Evolutionary conservation across 2,888 invertebrate genomes (phyloP).

Genomic region (Chesias legatella): DNA sequence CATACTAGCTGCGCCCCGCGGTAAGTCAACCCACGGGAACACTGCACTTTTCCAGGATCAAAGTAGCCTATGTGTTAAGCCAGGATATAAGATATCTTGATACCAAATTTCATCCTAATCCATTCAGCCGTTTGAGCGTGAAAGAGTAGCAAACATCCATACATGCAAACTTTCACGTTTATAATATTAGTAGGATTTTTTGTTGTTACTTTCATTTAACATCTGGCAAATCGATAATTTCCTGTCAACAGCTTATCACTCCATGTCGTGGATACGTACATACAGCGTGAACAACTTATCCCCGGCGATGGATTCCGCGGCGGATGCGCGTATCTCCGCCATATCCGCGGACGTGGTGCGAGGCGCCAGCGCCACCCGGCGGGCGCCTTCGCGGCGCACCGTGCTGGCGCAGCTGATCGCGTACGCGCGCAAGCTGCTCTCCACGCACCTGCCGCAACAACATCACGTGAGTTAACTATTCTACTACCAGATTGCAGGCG

Average conservation of each 20-base stretch:
- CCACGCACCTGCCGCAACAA: slow-evolving; percentile 61
- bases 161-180: no score
- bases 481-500: no score
- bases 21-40: no score
- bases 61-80: no score
- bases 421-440: slow-evolving; percentile 81
- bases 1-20: no score
- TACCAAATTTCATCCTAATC: no score
- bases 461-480: slow-evolving; percentile 6
- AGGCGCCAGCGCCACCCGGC: slow-evolving; percentile 80
- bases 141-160: no score
- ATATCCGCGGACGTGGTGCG: slow-evolving; percentile 84
- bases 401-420: slow-evolving; percentile 86
- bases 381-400: slow-evolving; percentile 84
- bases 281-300: slow-evolving; percentile 62
- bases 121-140: no score
- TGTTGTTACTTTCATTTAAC: no score
- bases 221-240: neutral
- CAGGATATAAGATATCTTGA: no score
- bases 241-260: slow-evolving; percentile 52
- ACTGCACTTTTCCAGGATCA: no score
- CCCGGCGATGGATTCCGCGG: slow-evolving; percentile 50
- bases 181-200: no score
- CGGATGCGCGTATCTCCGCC: slow-evolving; percentile 80
- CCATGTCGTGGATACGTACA: slow-evolving; percentile 58